Base-by-base conservation (phyloP, 2,888 invertebrate genomes). In the Malthinus flaveolus region DNA sequence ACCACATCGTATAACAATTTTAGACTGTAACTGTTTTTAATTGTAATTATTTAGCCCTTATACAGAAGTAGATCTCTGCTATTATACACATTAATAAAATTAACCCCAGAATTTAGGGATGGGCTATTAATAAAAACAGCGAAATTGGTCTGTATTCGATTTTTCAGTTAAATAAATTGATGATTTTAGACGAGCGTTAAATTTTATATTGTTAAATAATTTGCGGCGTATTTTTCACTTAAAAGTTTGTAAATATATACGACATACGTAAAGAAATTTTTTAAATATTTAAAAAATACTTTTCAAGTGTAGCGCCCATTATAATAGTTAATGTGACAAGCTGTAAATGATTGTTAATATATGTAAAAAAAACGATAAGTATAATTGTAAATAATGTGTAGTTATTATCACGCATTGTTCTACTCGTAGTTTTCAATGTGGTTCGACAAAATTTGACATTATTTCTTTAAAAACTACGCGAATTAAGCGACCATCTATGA, bases 331-430 rank as follows among this genome's bases (percentile, higher is more conserved):
- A 54, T 54, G 54, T 54, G 47, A 48, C 45, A 46, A 45, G 36
- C 42, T 54, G 54, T 54, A 54, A 46, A 54, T 56, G 56, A 44
- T 47, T 56, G 51, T 57, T 47, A 39, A 57, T 51, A 51, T 35
- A 13, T 52, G 51, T 57, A 57, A 51, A 51, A 51, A 37, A 57
- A 52, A 46, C 42, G 46, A 52, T 50, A 52, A 36, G 44, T 42
- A 13, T 35, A 53, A 56, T 56, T 56, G 56, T 56, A 36, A 44
- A 57, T 52, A 57, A 39, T 51, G 57, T 52, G 57, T 57, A 57
- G 57, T 53, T 36, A 57, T 39, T 51, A 57, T 48, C 51, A 57
- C 47, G 34, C 39, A 49, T 49, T 50, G 50, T 57, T 57, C 51
- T 57, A 57, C 12, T n/a, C 34, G 39, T 51, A 57, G 37, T 12